Percentiles rank a stretch among this genome's conserved stretches.
Conservation (phyloP, 1,140 invertebrate species). For the Eciton burchellii region DNA sequence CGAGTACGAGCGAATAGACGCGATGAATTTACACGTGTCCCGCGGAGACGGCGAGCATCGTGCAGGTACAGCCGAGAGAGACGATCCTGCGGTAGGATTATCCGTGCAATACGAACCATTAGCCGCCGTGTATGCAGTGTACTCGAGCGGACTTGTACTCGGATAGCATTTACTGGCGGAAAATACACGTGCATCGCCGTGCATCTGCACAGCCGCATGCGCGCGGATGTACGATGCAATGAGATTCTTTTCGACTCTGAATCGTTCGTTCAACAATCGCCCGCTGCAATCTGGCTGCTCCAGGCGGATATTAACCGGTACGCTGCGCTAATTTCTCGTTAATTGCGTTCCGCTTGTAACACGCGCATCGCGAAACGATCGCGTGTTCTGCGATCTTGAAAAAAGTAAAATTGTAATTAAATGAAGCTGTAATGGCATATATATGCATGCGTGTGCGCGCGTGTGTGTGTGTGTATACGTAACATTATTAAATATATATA, state of each 20-base stretch:
- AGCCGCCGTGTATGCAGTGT: constrained; percentile 75
- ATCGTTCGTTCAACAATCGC: neutral
- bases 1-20: constrained; percentile 33
- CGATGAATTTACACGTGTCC: constrained; percentile 73
- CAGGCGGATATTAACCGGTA: neutral
- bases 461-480: too few relatives aligned
- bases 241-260: constrained; percentile 14
- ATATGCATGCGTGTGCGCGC: too few relatives aligned
- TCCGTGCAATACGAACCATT: constrained; percentile 73
- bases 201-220: neutral
- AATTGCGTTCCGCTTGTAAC: too few relatives aligned
- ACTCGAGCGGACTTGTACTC: constrained; percentile 75
- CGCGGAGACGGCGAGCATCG: constrained; percentile 63
- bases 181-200: constrained; percentile 48
- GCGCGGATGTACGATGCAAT: constrained; percentile 8
- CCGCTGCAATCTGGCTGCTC: neutral
- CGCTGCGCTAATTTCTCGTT: neutral
- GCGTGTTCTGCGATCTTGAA: too few relatives aligned
- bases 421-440: too few relatives aligned
- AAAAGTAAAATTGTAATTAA: too few relatives aligned
- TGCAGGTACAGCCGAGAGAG: constrained; percentile 66
- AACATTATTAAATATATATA: too few relatives aligned
- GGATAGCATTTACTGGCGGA: constrained; percentile 47
- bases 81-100: constrained; percentile 74
- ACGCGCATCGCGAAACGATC: too few relatives aligned